Evolutionary conservation across 2,888 invertebrate genomes (phyloP).

Genomic region (Therioaphis trifolii): DNA sequence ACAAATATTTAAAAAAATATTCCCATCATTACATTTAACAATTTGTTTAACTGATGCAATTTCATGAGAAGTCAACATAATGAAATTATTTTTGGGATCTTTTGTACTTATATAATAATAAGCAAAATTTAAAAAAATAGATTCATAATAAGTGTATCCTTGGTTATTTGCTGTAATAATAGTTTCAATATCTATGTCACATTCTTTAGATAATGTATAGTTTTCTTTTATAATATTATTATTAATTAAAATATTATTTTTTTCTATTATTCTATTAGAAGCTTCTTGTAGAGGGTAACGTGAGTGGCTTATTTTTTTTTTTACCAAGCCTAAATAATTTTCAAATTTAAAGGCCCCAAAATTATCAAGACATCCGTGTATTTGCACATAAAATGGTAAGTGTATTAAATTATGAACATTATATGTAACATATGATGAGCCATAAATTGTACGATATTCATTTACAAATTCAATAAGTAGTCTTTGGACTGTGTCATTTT

Average conservation of each 20-base stretch:
- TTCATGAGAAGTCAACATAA: background rate
- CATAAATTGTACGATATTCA: background rate
- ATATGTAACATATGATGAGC: background rate
- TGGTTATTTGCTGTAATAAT: background rate
- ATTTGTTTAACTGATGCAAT: background rate
- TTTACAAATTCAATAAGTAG: conserved; percentile 21
- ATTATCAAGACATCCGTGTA: conserved; percentile 20
- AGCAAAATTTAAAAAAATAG: background rate
- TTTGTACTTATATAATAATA: background rate
- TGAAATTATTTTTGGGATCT: background rate
- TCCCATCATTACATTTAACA: background rate
- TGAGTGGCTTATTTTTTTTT: background rate
- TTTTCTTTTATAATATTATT: background rate
- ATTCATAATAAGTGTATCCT: background rate
- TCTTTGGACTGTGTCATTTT: background rate
- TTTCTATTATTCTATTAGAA: background rate
- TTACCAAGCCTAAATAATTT: conserved; percentile 28
- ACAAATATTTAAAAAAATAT: conserved; percentile 5
- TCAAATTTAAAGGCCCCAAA: conserved; percentile 36
- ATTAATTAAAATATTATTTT: background rate
- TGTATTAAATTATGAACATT: conserved; percentile 23
- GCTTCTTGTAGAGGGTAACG: background rate
- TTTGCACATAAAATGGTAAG: too few species aligned
- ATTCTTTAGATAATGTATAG: background rate
- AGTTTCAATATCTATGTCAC: background rate